phyloP scores from a whole-genome alignment of 2,888 invertebrate species.

The Julus scandinavius region DNA sequence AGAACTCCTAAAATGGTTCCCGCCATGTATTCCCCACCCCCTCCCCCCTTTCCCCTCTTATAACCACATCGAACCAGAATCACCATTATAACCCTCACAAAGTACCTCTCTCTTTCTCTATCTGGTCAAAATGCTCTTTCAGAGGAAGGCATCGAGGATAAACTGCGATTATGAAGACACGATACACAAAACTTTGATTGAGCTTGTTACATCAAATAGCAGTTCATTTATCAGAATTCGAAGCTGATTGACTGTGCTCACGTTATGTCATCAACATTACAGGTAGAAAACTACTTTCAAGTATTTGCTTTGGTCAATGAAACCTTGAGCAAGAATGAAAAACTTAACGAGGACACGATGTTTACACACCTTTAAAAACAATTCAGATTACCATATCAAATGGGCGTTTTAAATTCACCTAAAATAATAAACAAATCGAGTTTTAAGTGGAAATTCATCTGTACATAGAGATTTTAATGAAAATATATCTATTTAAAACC shows the following conservation, averaged over 20 bases:
- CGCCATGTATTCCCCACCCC: background rate
- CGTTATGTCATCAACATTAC: background rate
- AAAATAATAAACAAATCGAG: too few species aligned
- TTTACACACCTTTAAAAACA: too few species aligned
- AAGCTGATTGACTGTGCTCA: background rate
- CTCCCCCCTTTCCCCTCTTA: slow-evolving; percentile 15
- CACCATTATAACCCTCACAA: slow-evolving; percentile 37
- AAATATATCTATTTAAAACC: too few species aligned
- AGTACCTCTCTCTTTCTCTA: slow-evolving; percentile 23
- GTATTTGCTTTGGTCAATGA: too few species aligned
- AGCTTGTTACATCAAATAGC: background rate
- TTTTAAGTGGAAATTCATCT: too few species aligned
- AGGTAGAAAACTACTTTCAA: background rate
- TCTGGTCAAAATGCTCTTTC: slow-evolving; percentile 31
- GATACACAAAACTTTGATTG: background rate
- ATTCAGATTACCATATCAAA: too few species aligned
- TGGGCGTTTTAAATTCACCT: too few species aligned
- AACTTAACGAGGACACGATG: too few species aligned
- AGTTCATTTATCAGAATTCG: background rate
- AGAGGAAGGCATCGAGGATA: slow-evolving; percentile 29
- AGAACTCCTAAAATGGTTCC: slow-evolving; percentile 48
- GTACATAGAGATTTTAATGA: too few species aligned
- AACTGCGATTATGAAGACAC: slow-evolving; percentile 10
- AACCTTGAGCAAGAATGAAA: too few species aligned
- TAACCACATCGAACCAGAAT: slow-evolving; percentile 30